Conservation (phyloP, 2,797 vertebrate genomes). For the Ctenosaura bakeri region DNA sequence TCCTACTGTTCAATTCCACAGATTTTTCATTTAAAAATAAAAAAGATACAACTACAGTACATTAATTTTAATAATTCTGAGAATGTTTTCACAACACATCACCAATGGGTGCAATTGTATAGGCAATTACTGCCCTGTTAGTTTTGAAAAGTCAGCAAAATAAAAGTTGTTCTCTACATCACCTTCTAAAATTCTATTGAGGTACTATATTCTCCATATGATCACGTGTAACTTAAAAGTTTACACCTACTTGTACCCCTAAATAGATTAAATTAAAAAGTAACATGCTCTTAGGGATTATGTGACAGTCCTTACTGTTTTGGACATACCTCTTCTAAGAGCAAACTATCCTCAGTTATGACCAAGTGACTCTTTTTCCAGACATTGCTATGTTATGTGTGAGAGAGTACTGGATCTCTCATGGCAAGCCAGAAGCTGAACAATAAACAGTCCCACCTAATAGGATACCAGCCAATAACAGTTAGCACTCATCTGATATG, state of each 20-base stretch:
- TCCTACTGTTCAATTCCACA: conserved; percentile 53
- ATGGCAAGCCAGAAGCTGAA: no score
- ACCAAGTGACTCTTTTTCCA: not conserved
- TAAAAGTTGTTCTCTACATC: not conserved
- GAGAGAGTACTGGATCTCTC: no score
- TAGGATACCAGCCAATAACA: no score
- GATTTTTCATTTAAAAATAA: conserved; percentile 53
- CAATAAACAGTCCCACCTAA: no score
- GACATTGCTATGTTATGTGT: not conserved
- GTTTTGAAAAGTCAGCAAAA: conserved; percentile 7
- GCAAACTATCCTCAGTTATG: not conserved
- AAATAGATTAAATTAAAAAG: not conserved
- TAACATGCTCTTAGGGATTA: not conserved
- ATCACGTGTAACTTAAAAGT: not conserved
- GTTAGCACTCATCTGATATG: no score
- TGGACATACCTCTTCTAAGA: not conserved
- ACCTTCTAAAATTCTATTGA: not conserved
- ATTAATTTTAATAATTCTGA: conserved; percentile 59
- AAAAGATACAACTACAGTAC: conserved; percentile 56
- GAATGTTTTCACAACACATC: conserved; percentile 56
- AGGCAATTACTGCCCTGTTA: not conserved
- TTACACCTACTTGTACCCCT: not conserved
- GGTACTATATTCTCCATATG: no score
- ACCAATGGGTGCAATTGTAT: conserved; percentile 8
- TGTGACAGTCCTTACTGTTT: not conserved